Evolutionary conservation across 2,888 invertebrate genomes (phyloP), one percentile per base, ranked within the genome.

Genomic region (Drosophila picticornis): DNA sequence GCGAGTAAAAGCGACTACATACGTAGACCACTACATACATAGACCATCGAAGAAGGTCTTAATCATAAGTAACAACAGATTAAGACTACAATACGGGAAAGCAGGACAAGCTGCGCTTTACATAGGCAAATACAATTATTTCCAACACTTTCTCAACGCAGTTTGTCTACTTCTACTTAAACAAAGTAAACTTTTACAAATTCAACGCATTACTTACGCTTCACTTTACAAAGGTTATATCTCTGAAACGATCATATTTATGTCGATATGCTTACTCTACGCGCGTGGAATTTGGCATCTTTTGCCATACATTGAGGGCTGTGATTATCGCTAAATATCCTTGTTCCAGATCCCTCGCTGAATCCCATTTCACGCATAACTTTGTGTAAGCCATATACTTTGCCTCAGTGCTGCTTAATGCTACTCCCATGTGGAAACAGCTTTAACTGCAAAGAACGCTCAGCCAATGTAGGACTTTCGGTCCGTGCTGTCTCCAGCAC

Each of bases 281-380:
- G 69, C 67, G 31, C 64, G 64, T 27, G 32, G 11, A 32, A 32
- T 32, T 32, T 32, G 4, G 32, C 32, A 32, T 4, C 11, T 32
- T 32, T 32, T 32, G 11, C 32, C 11, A 32, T 11, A 4, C 32
- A 32, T 32, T 32, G 32, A 10, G 32, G 32, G 32, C 31, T 32
- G 10, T 65, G 60, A 51, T 70, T 75, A 38, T 75, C 75, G 34
- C 69, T 72, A n/a, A 72, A 53, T 19, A 61, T n/a, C 27, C 19
- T 22, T 1, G 19, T 19, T 6, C 19, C 22, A n/a, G n/a, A 34
- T 6, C 27, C 13, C 36, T n/a, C 34, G 4, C 40, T 38, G 4
- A 77, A 61, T 27, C 70, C 65, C 38, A 75, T 58, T 51, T 69
- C 75, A 40, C 57, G 32, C 7, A 75, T 16, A 19, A 70, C 36